Evolutionary conservation across 2,888 invertebrate species (phyloP), one percentile per base, ranked within the genome.

Genomic region (Lasioglossum malachurum): DNA sequence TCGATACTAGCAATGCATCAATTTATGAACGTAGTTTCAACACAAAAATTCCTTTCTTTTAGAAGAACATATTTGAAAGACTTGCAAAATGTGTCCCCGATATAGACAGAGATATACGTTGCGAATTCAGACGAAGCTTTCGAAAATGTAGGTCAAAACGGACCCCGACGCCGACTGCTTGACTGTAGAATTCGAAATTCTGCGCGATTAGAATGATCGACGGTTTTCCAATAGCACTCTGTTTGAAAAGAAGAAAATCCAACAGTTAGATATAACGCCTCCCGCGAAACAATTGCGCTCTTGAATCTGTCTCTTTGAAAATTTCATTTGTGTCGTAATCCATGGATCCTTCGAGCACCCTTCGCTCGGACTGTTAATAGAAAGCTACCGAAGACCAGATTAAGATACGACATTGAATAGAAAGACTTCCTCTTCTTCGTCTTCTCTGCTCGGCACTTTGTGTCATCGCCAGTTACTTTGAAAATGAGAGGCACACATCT

Each of bases 381-480:
- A 76, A 64, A 81, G 73, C 53, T 44, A 78, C 73, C 57, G 57
- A 16, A 23, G 41, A 16, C 23, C 53, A 53, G 75, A 72, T 72
- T 72, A 73, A 72, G 67, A 83, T 75, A 53, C 49, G 27, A 78
- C 23, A 80, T 80, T 85, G 78, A 76, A 79, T 71, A 67, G 46
- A 46, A 72, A 49, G 19, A 73, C 64, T 64, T 60, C 60, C 31
- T n/a, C 53, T 57, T 12, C 64, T 64, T n/a, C 53, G 0, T 78
- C 80, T 44, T 1, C 38, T 38, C 53, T 41, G 23, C 38, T 16
- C n/a, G 27, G 60, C 19, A 57, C 38, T 49, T 69, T 31, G 69
- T 75, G 71, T 84, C 77, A 84, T 80, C 77, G 80, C 23, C 60
- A 64, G 75, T 60, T 78, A 78, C 78, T 76, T 80, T 83, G 87